Conservation (phyloP, 2,797 vertebrate genomes). For the Mallotus villosus region DNA sequence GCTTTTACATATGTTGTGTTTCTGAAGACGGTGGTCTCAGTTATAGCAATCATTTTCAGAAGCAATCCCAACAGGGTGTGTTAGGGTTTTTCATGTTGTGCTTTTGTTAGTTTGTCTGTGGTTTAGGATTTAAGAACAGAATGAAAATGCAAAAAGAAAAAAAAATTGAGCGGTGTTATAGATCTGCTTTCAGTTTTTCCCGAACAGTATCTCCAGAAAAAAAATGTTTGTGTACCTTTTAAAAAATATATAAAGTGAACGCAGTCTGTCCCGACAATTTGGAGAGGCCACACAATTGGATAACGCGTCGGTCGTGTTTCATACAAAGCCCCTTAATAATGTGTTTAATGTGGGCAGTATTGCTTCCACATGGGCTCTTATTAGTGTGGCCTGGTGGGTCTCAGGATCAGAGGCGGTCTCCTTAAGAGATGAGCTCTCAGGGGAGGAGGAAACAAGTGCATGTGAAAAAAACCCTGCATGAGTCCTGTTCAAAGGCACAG, state of each 20-base stretch:
- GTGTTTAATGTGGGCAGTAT: slow-evolving; percentile 79
- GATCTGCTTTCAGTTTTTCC: neutral
- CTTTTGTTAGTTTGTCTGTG: slow-evolving; percentile 53
- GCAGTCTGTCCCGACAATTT: neutral
- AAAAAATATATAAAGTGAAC: too few species aligned
- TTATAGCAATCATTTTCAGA: slow-evolving; percentile 73
- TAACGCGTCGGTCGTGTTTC: slow-evolving; percentile 61
- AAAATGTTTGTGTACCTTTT: too few species aligned
- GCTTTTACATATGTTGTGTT: slow-evolving; percentile 80
- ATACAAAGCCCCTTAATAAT: slow-evolving; percentile 71
- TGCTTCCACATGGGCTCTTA: slow-evolving; percentile 87
- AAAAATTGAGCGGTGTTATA: neutral
- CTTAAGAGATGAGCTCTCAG: slow-evolving; percentile 85
- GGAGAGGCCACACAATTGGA: slow-evolving; percentile 24
- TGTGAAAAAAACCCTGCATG: slow-evolving; percentile 84
- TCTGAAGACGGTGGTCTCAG: slow-evolving; percentile 69
- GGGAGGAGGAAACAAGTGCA: slow-evolving; percentile 84
- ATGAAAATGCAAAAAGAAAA: slow-evolving; percentile 37
- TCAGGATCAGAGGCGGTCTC: slow-evolving; percentile 76
- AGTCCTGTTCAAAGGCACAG: slow-evolving; percentile 95
- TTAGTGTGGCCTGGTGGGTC: slow-evolving; percentile 85
- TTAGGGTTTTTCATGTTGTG: slow-evolving; percentile 57
- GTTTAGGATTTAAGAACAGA: slow-evolving; percentile 31
- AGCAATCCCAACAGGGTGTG: slow-evolving; percentile 53
- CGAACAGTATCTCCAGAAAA: slow-evolving; percentile 21